These are phyloP conservation scores for Latrodectus elegans DNA, from an alignment of 2,888 invertebrate genomes.

Conservation along the genomic window DNA sequence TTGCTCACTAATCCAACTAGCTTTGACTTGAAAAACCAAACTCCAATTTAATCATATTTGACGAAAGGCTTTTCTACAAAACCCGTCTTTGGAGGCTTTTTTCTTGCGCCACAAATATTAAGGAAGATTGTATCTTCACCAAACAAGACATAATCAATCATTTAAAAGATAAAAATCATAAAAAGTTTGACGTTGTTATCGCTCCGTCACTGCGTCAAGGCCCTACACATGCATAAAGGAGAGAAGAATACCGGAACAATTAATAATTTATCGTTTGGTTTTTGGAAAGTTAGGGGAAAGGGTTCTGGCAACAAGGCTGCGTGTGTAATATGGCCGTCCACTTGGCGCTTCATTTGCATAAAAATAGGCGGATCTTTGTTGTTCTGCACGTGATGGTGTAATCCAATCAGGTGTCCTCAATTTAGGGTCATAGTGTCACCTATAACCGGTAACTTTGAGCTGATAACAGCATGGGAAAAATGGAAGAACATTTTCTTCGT, in stretches of 20 bases:
- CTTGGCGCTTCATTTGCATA: conserved; percentile 49
- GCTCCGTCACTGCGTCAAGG: conserved; percentile 24
- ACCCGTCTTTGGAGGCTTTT: background rate
- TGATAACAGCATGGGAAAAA: no score
- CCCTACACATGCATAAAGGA: conserved; percentile 37
- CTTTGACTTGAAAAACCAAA: background rate
- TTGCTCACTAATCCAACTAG: no score
- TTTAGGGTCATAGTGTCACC: conserved; percentile 57
- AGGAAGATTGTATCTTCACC: background rate
- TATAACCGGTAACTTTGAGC: conserved; percentile 14
- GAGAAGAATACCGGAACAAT: conserved; percentile 34
- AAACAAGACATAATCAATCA: background rate
- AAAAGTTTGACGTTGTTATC: conserved; percentile 24
- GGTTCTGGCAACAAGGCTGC: conserved; percentile 13
- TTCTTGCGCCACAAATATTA: background rate
- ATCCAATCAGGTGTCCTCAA: conserved; percentile 58
- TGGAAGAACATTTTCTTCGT: no score
- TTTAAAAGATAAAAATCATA: background rate
- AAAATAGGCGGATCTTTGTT: conserved; percentile 56
- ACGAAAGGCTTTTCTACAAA: background rate
- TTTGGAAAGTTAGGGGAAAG: conserved; percentile 14
- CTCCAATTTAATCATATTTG: background rate
- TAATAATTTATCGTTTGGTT: conserved; percentile 45
- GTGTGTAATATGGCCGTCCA: conserved; percentile 55
- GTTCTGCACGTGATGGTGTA: conserved; percentile 47